Evolutionary conservation across 2,888 invertebrate species (phyloP), one percentile per base, ranked within the genome.

Genomic region (Amphipyra tragopoginis): DNA sequence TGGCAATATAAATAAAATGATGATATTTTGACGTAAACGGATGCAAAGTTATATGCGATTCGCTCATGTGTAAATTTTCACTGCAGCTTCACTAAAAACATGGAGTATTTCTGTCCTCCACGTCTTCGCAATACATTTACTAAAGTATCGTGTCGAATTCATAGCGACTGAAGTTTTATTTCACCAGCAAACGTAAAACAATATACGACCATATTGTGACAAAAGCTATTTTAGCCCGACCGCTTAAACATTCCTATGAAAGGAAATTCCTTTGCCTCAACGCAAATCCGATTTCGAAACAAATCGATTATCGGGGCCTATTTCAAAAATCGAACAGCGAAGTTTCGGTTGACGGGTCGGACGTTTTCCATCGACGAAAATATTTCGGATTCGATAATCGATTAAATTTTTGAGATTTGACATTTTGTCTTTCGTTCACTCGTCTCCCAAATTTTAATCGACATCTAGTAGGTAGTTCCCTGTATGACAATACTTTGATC

Each of bases 121-220:
- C 61, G 70, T 66, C 61, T 64, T 58, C 9, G 60, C 68, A 58
- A 68, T 69, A 69, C 56, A 65, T 79, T 68, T 58, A 45, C 52
- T 57, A n/a, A 73, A 80, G 63, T 65, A 71, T 45, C 75, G 67
- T 65, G 61, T 77, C 80, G 62, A 77, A 77, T 77, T 61, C 65
- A 57, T 53, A 53, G 67, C 75, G 63, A 47, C 57, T 70, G 70
- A 65, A 74, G 75, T 80, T 77, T 80, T 74, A 80, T 77, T 77
- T 71, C 26, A 51, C 34, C 15, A 29, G 56, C 40, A 61, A 65
- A 76, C 54, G 47, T 45, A 55, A 69, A 68, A 68, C 53, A 59
- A 72, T 61, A 57, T 34, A 68, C 59, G 50, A 36, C 50, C 40
- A 56, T 61, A 66, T 40, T 58, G 42, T 51, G 61, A 60, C 69